Evolutionary conservation across 2,113 vertebrate species (phyloP).

Genomic region (Serranochromis macrocephalus): DNA sequence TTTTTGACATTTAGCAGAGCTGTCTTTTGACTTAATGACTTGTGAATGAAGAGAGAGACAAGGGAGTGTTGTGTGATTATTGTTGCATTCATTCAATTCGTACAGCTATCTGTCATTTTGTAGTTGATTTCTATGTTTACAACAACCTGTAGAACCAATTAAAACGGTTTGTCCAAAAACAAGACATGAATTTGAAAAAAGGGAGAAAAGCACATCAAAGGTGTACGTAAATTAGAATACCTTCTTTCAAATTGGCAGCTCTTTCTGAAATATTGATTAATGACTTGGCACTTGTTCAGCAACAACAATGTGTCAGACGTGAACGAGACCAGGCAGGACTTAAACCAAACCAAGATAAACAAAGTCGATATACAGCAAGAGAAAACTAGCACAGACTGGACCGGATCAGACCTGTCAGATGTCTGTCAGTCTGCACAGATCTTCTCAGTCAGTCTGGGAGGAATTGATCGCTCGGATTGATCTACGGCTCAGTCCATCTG

Average conservation of each 20-base stretch:
- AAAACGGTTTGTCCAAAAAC: not conserved
- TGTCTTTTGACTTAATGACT: conserved; percentile 34
- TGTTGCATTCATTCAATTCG: not conserved
- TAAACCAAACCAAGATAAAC: conserved; percentile 10
- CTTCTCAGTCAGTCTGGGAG: conserved; percentile 45
- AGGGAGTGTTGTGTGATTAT: not conserved
- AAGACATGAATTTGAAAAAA: not conserved
- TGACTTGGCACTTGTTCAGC: not conserved
- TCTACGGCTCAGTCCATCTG: conserved; percentile 65
- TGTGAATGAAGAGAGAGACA: conserved; percentile 15
- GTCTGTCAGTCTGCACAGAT: conserved; percentile 38
- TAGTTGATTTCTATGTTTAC: not conserved
- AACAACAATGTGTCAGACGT: conserved; percentile 17
- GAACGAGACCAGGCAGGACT: conserved; percentile 13
- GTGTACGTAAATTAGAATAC: not conserved
- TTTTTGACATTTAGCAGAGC: conserved; percentile 56
- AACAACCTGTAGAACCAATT: not conserved
- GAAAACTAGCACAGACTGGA: not conserved
- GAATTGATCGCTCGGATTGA: conserved; percentile 68
- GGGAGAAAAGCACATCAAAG: not conserved
- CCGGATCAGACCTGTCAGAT: conserved; percentile 31
- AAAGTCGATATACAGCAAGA: not conserved
- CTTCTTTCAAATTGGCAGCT: not conserved
- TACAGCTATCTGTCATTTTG: not conserved
- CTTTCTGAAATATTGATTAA: not conserved